These are phyloP conservation scores for Anastatus disparis DNA, from an alignment of 1,140 invertebrate genomes.

Conservation along the genomic window DNA sequence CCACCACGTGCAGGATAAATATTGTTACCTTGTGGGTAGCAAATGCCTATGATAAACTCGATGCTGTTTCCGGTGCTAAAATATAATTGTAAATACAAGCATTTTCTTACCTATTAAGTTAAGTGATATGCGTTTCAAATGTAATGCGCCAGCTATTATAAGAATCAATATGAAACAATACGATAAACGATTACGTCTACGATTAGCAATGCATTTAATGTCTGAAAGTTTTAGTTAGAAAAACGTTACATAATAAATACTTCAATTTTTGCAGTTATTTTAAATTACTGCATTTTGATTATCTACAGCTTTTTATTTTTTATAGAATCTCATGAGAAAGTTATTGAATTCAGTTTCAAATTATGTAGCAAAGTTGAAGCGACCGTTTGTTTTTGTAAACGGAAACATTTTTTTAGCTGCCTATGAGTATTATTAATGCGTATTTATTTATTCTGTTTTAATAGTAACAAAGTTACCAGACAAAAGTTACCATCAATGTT, in stretches of 20 bases:
- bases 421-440: conserved; percentile 45
- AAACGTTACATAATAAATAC: background rate
- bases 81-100: conserved; percentile 58
- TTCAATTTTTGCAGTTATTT: conserved; percentile 14
- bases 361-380: conserved; percentile 1
- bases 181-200: background rate
- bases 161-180: conserved; percentile 7
- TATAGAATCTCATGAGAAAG: background rate
- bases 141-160: conserved; percentile 12
- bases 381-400: background rate
- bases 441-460: conserved; percentile 60
- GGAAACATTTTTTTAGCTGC: conserved; percentile 30
- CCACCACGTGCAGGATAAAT: conserved; percentile 56
- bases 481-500: conserved; percentile 44
- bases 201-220: conserved; percentile 11
- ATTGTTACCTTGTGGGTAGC: background rate
- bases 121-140: conserved; percentile 45
- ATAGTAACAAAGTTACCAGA: conserved; percentile 45
- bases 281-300: background rate
- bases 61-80: conserved; percentile 46
- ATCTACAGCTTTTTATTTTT: background rate
- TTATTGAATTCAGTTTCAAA: conserved; percentile 8
- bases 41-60: conserved; percentile 7
- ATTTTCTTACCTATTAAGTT: conserved; percentile 53
- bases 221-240: background rate